phyloP scores from a whole-genome alignment of 1,140 invertebrate genomes.

The Megalonaias nervosa region DNA sequence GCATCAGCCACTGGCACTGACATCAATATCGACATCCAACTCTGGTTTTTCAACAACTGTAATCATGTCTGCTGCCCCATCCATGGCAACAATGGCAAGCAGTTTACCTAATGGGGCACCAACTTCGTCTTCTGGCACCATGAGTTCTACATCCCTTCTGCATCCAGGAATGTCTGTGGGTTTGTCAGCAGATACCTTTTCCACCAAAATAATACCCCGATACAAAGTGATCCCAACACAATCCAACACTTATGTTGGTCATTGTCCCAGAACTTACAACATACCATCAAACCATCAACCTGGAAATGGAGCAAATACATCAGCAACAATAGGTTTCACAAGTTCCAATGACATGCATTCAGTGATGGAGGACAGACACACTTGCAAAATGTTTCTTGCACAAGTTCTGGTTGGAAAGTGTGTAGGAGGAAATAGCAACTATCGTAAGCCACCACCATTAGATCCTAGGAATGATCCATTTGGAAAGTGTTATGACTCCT shows the following conservation, averaged over 20 bases:
- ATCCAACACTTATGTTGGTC: neutral
- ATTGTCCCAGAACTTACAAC: neutral
- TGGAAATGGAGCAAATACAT: constrained; percentile 3
- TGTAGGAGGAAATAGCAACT: constrained; percentile 10
- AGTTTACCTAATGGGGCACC: no score
- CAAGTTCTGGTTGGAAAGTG: constrained; percentile 43
- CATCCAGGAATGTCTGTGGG: neutral
- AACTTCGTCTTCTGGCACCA: no score
- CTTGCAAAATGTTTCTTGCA: constrained; percentile 44
- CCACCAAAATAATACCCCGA: neutral
- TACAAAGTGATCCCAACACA: neutral
- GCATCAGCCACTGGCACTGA: no score
- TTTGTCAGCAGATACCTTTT: neutral
- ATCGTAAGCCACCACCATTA: constrained; percentile 29
- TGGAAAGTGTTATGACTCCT: constrained; percentile 48
- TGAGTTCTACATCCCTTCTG: neutral
- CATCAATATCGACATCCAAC: no score
- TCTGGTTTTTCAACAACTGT: no score
- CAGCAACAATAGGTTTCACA: neutral
- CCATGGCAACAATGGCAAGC: no score
- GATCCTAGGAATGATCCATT: constrained; percentile 36
- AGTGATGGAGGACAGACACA: constrained; percentile 9
- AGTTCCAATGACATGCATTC: constrained; percentile 11
- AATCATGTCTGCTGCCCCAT: no score
- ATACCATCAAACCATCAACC: neutral